phyloP scores from a whole-genome alignment of 2,888 invertebrate species.

The Gibbula magus region DNA sequence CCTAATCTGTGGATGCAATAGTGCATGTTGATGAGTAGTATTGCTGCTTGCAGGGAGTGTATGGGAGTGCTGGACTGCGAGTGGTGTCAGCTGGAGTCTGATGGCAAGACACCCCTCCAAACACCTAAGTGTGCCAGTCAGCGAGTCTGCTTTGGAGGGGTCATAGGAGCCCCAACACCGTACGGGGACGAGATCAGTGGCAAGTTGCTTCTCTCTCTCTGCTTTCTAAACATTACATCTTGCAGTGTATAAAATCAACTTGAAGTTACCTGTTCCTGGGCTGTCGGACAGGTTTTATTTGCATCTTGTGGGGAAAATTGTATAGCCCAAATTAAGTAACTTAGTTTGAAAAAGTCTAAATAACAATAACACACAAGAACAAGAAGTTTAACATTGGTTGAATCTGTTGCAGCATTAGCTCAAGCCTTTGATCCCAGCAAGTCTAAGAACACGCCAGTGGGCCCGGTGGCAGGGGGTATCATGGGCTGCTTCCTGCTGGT shows the following conservation, averaged over 20 bases:
- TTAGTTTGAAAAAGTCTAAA: too few species aligned
- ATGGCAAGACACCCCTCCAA: conserved; percentile 82
- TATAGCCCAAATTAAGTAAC: too few species aligned
- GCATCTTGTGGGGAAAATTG: too few species aligned
- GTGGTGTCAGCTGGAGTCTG: conserved; percentile 90
- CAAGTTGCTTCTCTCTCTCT: conserved; percentile 28
- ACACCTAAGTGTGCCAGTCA: conserved; percentile 88
- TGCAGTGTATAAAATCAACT: neutral
- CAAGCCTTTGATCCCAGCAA: conserved; percentile 52
- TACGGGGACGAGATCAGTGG: conserved; percentile 82
- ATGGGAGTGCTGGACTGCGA: conserved; percentile 89
- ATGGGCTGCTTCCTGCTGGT: conserved; percentile 87
- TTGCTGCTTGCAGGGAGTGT: conserved; percentile 73
- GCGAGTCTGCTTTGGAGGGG: conserved; percentile 89
- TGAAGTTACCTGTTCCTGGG: too few species aligned
- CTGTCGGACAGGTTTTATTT: too few species aligned
- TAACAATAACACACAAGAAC: too few species aligned
- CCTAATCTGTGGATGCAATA: neutral
- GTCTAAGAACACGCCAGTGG: conserved; percentile 81
- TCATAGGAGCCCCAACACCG: conserved; percentile 87
- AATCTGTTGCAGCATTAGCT: conserved; percentile 47
- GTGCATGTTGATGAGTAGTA: neutral
- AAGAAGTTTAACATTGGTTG: too few species aligned
- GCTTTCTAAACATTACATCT: neutral
- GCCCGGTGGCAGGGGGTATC: conserved; percentile 90